phyloP scores from a whole-genome alignment of 2,113 vertebrate genomes.

The Lycaon pictus region DNA sequence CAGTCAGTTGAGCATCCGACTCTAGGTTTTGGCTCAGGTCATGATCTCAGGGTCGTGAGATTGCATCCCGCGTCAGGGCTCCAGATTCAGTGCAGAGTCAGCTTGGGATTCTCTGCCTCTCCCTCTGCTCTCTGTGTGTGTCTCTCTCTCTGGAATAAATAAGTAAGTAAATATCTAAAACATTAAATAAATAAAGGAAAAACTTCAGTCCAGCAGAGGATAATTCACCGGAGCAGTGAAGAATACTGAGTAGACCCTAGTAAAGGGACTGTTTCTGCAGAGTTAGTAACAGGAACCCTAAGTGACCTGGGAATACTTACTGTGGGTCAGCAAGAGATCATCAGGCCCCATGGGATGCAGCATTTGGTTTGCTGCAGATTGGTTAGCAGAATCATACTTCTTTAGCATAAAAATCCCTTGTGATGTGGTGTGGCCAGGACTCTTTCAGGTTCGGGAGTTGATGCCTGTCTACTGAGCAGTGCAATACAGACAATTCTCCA shows the following conservation, averaged over 20 bases:
- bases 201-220: not conserved
- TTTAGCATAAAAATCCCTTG: not conserved
- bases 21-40: not conserved
- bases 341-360: not conserved
- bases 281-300: not conserved
- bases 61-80: accelerated
- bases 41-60: not conserved
- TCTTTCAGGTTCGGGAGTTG: not conserved
- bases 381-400: not conserved
- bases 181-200: not conserved
- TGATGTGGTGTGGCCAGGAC: not conserved
- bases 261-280: not conserved
- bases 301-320: not conserved
- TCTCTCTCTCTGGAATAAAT: not conserved
- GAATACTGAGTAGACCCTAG: not conserved
- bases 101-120: not conserved
- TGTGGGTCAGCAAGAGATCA: not conserved
- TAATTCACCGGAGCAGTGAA: not conserved
- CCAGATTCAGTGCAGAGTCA: not conserved
- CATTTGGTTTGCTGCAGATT: not conserved
- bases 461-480: not conserved
- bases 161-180: not conserved
- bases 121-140: not conserved
- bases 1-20: not conserved
- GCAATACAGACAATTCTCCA: not conserved